Evolutionary conservation across 2,888 invertebrate genomes (phyloP).

Genomic region (Nezara viridula): DNA sequence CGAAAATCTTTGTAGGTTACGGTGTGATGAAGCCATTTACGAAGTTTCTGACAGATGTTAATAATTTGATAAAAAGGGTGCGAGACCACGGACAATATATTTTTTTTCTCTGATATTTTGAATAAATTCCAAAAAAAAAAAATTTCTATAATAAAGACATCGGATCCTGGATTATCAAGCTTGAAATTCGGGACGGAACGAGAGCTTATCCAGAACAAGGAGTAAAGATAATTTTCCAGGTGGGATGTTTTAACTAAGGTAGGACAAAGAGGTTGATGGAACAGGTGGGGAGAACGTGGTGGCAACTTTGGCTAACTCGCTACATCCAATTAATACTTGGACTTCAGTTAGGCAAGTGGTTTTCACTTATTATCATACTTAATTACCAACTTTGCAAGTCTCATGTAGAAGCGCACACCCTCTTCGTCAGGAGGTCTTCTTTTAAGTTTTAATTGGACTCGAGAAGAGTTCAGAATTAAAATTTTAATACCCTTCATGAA

Average conservation of each 20-base stretch:
- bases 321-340: slow-evolving; percentile 48
- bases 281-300: neutral
- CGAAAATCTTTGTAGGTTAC: no score
- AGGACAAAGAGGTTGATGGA: slow-evolving; percentile 31
- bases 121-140: no score
- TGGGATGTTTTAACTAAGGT: neutral
- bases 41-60: no score
- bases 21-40: no score
- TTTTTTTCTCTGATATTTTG: no score
- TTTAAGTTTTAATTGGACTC: slow-evolving; percentile 25
- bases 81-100: no score
- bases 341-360: slow-evolving; percentile 48
- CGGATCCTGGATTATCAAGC: no score
- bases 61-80: no score
- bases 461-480: neutral
- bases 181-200: neutral
- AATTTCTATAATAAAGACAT: no score
- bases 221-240: slow-evolving; percentile 16
- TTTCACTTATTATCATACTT: slow-evolving; percentile 53
- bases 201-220: neutral
- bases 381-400: slow-evolving; percentile 47
- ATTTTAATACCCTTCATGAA: neutral
- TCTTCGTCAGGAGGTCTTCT: neutral
- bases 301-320: neutral
- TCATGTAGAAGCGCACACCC: neutral